These are phyloP conservation scores for Carabus problematicus DNA, from an alignment of 2,888 invertebrate species.

Conservation along the genomic window DNA sequence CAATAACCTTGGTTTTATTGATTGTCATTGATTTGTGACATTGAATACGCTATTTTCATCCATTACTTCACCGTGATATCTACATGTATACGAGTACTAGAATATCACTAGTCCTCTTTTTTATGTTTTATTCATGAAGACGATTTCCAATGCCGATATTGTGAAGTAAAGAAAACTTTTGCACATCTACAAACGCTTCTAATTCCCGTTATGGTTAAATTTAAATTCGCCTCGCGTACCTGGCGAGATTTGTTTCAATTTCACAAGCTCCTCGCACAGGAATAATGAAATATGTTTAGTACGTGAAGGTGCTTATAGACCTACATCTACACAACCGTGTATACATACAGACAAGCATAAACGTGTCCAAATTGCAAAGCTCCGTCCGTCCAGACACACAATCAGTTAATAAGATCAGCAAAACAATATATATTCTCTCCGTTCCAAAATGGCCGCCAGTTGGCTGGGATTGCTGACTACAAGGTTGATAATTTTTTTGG, in stretches of 20 bases:
- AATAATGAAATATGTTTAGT: conserved; percentile 41
- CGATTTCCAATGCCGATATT: too few species aligned
- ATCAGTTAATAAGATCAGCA: conserved; percentile 60
- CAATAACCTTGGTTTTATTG: too few species aligned
- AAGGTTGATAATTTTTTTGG: conserved; percentile 5
- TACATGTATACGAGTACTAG: too few species aligned
- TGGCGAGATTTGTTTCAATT: conserved; percentile 40
- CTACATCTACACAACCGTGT: too few species aligned
- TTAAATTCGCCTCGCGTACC: conserved; percentile 38
- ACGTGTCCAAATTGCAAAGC: conserved; percentile 24
- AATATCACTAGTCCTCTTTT: too few species aligned
- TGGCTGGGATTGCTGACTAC: conserved; percentile 1
- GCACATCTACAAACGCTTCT: not conserved
- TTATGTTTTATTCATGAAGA: too few species aligned
- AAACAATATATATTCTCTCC: conserved; percentile 55
- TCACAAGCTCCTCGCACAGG: conserved; percentile 18
- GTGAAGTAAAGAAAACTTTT: too few species aligned
- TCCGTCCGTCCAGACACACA: conserved; percentile 39
- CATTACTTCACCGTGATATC: too few species aligned
- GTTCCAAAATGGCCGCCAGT: conserved; percentile 59
- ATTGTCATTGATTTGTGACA: too few species aligned
- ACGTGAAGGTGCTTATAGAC: conserved; percentile 18
- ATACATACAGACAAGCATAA: too few species aligned
- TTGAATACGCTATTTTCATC: too few species aligned
- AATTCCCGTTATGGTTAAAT: conserved; percentile 5